A percentile compares a stretch with the other conserved stretches of the same genome.
These are phyloP conservation scores for Cheilosia urbana DNA, from an alignment of 2,888 invertebrate genomes.

Conservation along the genomic window DNA sequence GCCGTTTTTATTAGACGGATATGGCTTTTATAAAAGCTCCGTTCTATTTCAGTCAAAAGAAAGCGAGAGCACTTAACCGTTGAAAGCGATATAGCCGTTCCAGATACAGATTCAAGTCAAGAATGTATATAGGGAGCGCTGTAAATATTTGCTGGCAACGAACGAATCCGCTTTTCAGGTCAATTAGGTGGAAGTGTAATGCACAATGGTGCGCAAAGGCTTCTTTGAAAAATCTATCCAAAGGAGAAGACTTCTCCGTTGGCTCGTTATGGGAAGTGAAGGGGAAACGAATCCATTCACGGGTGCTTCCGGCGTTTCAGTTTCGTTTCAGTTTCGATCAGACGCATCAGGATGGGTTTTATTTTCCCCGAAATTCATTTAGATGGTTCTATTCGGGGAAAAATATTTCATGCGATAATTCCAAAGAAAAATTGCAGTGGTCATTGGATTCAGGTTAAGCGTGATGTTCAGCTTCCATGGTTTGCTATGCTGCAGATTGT, in stretches of 20 bases:
- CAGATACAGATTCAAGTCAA: background rate
- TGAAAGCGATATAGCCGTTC: background rate
- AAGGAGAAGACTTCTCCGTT: background rate
- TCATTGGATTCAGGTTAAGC: too few species aligned
- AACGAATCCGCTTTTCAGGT: conserved; percentile 45
- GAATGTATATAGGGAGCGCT: conserved; percentile 17
- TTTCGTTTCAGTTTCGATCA: background rate
- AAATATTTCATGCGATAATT: too few species aligned
- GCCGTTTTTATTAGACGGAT: background rate
- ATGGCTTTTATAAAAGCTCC: conserved; percentile 8
- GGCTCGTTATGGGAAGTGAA: too few species aligned
- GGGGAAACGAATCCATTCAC: background rate
- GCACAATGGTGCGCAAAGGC: conserved; percentile 1
- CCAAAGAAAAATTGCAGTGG: too few species aligned
- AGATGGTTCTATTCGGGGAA: too few species aligned
- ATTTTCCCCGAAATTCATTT: too few species aligned
- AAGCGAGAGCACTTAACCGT: conserved; percentile 6
- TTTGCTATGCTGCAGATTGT: too few species aligned
- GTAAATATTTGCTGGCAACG: conserved; percentile 31
- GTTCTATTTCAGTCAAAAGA: conserved; percentile 3
- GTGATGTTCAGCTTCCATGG: too few species aligned
- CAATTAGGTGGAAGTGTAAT: conserved; percentile 42
- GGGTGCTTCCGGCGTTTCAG: background rate
- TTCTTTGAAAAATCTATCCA: background rate
- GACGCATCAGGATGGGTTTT: too few species aligned